Evolutionary conservation across 1,140 invertebrate species (phyloP).

Genomic region (Dryas iulia): DNA sequence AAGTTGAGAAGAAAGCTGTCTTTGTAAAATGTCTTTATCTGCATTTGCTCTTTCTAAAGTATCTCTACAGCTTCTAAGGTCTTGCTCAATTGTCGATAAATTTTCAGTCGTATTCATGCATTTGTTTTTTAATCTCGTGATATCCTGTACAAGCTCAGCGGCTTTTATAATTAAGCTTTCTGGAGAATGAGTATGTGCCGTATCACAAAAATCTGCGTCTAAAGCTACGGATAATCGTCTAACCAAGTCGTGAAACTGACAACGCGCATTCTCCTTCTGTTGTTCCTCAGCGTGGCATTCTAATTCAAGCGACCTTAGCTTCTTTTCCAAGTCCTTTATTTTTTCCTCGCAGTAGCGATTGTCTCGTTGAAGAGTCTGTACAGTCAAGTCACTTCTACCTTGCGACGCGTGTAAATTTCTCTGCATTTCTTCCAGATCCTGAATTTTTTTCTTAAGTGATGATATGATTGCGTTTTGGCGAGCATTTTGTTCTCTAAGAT

Average conservation of each 20-base stretch:
- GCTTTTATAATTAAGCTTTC: conserved; percentile 86
- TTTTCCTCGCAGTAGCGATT: conserved; percentile 87
- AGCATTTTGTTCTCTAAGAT: conserved; percentile 88
- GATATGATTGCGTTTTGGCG: conserved; percentile 89
- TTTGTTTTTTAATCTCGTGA: conserved; percentile 80
- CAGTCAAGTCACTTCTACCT: conserved; percentile 84
- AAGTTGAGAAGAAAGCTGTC: conserved; percentile 83
- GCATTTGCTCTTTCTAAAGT: conserved; percentile 82
- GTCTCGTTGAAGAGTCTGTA: conserved; percentile 87
- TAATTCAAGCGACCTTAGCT: conserved; percentile 85
- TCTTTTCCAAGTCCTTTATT: conserved; percentile 87
- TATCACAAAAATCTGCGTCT: conserved; percentile 84
- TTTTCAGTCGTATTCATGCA: conserved; percentile 82
- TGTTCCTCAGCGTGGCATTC: conserved; percentile 85
- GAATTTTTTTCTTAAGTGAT: conserved; percentile 88
- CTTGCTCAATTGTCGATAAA: conserved; percentile 83
- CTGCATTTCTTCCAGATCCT: conserved; percentile 89
- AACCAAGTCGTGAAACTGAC: conserved; percentile 85
- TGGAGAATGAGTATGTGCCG: conserved; percentile 81
- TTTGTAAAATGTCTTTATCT: conserved; percentile 86
- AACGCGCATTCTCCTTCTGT: conserved; percentile 83
- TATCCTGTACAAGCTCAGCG: conserved; percentile 86
- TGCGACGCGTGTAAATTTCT: conserved; percentile 83
- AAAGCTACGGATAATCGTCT: conserved; percentile 84
- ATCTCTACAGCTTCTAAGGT: conserved; percentile 84